Conservation (phyloP, 1,140 invertebrate genomes). For the Episyrphus balteatus region DNA sequence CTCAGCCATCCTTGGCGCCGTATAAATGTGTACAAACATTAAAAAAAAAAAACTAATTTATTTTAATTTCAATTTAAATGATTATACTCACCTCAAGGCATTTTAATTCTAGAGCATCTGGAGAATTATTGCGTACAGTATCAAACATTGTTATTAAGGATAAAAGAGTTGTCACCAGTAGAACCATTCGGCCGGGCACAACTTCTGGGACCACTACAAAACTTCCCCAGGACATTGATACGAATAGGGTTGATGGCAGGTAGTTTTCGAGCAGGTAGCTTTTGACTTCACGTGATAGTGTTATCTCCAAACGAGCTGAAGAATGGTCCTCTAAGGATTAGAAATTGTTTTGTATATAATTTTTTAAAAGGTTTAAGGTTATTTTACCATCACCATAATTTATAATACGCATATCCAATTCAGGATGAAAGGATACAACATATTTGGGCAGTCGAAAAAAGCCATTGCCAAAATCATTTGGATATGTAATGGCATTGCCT, state of each 20-base stretch:
- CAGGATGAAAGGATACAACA: conserved; percentile 24
- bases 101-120: conserved; percentile 51
- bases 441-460: conserved; percentile 47
- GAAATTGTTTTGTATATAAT: background rate
- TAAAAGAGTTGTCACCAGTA: conserved; percentile 49
- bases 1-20: too few species aligned
- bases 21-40: background rate
- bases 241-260: conserved; percentile 49
- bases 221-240: conserved; percentile 54
- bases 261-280: conserved; percentile 52
- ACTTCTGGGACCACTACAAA: conserved; percentile 53
- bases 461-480: conserved; percentile 40
- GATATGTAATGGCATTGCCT: conserved; percentile 40
- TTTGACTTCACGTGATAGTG: conserved; percentile 44
- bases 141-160: conserved; percentile 53
- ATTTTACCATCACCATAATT: conserved; percentile 10
- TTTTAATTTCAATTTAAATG: background rate
- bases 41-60: background rate
- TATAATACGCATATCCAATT: conserved; percentile 2
- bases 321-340: conserved; percentile 47
- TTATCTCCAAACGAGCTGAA: conserved; percentile 44
- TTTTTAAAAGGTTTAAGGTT: background rate
- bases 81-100: conserved; percentile 44
- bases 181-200: conserved; percentile 45
- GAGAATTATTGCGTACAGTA: conserved; percentile 50